Evolutionary conservation across 2,113 vertebrate genomes (phyloP).

Genomic region (Galeopterus variegatus): DNA sequence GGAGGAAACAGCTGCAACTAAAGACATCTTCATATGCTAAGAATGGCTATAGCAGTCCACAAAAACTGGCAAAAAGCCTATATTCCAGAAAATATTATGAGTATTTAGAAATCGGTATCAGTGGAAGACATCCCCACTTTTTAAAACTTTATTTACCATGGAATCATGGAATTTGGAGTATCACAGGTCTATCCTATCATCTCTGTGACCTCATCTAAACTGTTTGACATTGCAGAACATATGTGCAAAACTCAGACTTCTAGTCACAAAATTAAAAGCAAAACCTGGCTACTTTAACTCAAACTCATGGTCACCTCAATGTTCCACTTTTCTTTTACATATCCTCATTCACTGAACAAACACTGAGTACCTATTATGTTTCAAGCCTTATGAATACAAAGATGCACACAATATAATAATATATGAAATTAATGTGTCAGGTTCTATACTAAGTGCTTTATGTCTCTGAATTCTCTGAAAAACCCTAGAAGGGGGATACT

Average conservation of each 20-base stretch:
- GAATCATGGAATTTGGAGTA: background rate
- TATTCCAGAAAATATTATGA: background rate
- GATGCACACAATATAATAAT: background rate
- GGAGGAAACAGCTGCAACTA: background rate
- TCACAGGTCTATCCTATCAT: background rate
- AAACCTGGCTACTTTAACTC: background rate
- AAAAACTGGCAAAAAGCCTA: background rate
- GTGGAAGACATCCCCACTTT: background rate
- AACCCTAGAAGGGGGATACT: background rate
- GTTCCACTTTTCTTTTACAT: background rate
- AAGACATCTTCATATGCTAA: background rate
- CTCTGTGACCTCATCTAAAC: background rate
- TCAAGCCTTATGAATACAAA: background rate
- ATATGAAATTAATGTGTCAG: background rate
- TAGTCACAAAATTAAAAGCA: background rate
- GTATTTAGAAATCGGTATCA: background rate
- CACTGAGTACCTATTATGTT: background rate
- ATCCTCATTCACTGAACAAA: background rate
- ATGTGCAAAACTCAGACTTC: background rate
- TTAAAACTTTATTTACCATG: background rate
- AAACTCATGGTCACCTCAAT: background rate
- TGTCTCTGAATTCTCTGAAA: background rate
- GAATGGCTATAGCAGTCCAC: background rate
- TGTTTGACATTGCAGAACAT: background rate
- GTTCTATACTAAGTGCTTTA: background rate